Conservation (phyloP, 23 tunicate species). For the Styela plicata region DNA sequence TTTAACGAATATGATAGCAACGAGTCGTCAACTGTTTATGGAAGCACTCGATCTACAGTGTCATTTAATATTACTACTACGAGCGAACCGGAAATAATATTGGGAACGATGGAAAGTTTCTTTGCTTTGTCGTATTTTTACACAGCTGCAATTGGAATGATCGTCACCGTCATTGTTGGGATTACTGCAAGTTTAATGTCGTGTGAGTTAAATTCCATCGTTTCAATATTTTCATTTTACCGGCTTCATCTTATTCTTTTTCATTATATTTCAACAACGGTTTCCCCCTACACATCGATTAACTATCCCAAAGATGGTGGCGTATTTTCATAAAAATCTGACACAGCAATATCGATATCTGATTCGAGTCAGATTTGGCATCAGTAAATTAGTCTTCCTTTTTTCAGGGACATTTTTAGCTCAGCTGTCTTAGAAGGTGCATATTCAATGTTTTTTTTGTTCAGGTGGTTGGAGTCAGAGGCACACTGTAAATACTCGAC, state of each 20-base stretch:
- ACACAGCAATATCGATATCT: no score
- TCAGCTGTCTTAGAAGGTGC: no score
- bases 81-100: neutral
- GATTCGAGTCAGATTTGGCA: no score
- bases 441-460: neutral
- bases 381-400: no score
- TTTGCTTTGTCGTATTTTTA: conserved; percentile 6
- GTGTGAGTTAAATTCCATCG: neutral
- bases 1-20: no score
- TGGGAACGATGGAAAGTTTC: neutral
- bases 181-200: conserved; percentile 9
- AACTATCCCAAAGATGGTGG: no score
- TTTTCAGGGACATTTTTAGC: no score
- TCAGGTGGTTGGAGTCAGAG: conserved; percentile 24
- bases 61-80: neutral
- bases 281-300: no score
- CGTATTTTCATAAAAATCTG: no score
- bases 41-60: neutral
- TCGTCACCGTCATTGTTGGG: neutral
- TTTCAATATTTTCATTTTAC: no score
- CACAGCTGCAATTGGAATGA: neutral
- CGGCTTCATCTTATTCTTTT: no score
- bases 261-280: no score
- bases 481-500: neutral
- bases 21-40: neutral